Percentiles rank a stretch among this genome's conserved stretches.
Evolutionary conservation across 2,797 vertebrate genomes (phyloP).

Genomic region (Oreochromis mossambicus): DNA sequence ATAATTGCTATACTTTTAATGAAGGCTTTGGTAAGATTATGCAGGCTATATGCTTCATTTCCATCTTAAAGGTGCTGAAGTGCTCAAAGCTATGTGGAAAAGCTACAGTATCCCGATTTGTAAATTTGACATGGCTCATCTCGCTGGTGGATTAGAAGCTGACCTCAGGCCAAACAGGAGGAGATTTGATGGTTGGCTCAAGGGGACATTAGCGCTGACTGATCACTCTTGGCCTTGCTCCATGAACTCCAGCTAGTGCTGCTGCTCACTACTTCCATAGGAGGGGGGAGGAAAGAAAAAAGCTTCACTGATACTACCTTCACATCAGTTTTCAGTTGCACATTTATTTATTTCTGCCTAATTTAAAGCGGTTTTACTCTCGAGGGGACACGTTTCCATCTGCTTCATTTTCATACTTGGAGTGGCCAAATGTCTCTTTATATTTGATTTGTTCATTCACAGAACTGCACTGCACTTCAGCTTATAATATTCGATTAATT

Average conservation of each 20-base stretch:
- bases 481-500: slow-evolving; percentile 28
- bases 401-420: slow-evolving; percentile 38
- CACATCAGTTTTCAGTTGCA: slow-evolving; percentile 2
- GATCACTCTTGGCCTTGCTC: slow-evolving; percentile 41
- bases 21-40: not conserved
- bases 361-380: slow-evolving; percentile 46
- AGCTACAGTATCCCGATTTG: slow-evolving; percentile 41
- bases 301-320: slow-evolving; percentile 11
- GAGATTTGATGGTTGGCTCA: slow-evolving; percentile 61
- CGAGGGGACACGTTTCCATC: slow-evolving; percentile 32
- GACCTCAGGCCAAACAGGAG: slow-evolving; percentile 67
- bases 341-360: slow-evolving; percentile 40
- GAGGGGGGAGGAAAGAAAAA: not conserved
- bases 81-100: slow-evolving; percentile 20
- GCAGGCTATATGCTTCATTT: slow-evolving; percentile 5
- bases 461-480: slow-evolving; percentile 19
- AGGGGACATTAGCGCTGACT: slow-evolving; percentile 59
- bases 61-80: slow-evolving; percentile 2
- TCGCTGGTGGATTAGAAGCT: slow-evolving; percentile 59
- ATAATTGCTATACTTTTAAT: not conserved
- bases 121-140: slow-evolving; percentile 64
- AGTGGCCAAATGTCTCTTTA: slow-evolving; percentile 52
- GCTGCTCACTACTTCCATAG: not conserved
- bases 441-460: slow-evolving; percentile 57
- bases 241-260: slow-evolving; percentile 6